Conservation (phyloP, 2,797 vertebrate species). For the Chrysocyon brachyurus region DNA sequence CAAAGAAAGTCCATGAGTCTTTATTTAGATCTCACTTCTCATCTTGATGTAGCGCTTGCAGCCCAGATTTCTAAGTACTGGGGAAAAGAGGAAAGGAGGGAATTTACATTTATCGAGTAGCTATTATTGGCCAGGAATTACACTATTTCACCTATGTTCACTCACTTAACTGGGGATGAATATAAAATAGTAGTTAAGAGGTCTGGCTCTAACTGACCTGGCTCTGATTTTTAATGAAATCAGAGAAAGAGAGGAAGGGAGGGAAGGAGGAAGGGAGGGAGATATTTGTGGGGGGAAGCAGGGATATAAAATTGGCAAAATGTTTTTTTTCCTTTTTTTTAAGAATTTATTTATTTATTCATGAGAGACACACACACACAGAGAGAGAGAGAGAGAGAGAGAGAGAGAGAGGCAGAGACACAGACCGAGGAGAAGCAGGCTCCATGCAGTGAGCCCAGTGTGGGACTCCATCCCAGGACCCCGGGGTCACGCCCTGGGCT, state of each 20-base stretch:
- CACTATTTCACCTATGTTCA: neutral
- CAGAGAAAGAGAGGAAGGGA: neutral
- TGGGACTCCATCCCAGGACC: too few species aligned
- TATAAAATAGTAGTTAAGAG: neutral
- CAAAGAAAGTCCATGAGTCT: neutral
- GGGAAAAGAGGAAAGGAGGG: neutral
- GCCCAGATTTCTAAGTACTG: neutral
- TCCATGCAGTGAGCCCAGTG: too few species aligned
- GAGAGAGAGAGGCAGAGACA: too few species aligned
- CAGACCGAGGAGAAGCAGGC: too few species aligned
- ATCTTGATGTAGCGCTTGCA: neutral
- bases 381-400: too few species aligned
- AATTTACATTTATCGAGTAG: neutral
- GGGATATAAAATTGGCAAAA: neutral
- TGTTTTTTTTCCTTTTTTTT: neutral
- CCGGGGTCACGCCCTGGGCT: too few species aligned
- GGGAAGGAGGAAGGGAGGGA: neutral
- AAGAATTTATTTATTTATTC: too few species aligned
- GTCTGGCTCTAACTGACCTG: neutral
- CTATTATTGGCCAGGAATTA: neutral
- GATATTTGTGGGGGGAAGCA: neutral
- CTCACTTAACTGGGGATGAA: constrained; percentile 23
- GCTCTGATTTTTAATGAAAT: neutral
- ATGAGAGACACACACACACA: too few species aligned
- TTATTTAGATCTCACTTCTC: constrained; percentile 7